Base-by-base conservation (phyloP, 1,140 invertebrate genomes). In the Drosophila ohnishii region DNA sequence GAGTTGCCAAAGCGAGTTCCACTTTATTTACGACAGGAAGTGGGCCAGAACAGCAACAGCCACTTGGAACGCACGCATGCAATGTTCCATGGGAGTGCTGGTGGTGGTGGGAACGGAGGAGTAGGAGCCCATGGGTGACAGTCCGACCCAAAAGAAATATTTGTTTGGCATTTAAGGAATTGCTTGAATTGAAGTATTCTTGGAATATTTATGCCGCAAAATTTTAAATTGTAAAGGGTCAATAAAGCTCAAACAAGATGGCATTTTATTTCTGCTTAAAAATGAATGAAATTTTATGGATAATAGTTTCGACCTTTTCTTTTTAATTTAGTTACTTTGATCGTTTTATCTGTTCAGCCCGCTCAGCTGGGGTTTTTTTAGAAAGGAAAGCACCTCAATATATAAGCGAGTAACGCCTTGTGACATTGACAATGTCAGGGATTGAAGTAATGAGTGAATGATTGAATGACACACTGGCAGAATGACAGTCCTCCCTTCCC, bases 11-110 rank as follows among this genome's bases (percentile, higher is more conserved):
- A 79, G 78, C 75, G 66, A 88, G 70, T 80, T 87, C 78, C 84
- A 74, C 72, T 88, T 87, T 88, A 87, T 87, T 87, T 87, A 87
- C 84, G 85, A 87, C 84, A 89, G 84, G 84, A 87, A 87, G 84
- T 65, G 67, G 84, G 71, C 66, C 79, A 75, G 82, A 87, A 85
- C 67, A 81, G 80, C 80, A 76, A 76, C 76, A 83, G 76, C 65
- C 84, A 87, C 83, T 87, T 79, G 80, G 71, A 80, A 80, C 84
- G 83, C 84, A 87, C 83, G 83, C 83, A 87, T 88, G 67, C 84
- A 88, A 83, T 63, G 50, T 40, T 35, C n/a, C 7, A 13, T 5
- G 55, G 14, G 39, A 7, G 42, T 9, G 28, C 4, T 37, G 35
- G 35, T 37, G 44, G 30, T 11, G 10, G 50, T 53, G 35, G 34